A percentile compares a stretch with the other conserved stretches of the same genome.
Conservation (phyloP, 2,888 invertebrate genomes). For the Litoditis marina region DNA sequence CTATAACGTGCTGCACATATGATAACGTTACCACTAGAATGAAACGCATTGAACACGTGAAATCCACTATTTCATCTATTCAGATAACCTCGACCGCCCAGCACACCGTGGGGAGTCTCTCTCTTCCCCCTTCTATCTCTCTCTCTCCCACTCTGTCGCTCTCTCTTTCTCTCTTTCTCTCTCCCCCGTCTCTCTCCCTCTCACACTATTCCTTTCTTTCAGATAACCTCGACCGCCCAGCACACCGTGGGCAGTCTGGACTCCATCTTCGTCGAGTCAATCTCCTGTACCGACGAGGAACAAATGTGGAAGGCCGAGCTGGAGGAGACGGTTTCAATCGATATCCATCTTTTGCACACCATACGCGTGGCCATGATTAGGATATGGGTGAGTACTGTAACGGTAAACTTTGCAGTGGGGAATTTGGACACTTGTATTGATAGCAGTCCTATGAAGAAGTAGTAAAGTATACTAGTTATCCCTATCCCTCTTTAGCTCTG, state of each 20-base stretch:
- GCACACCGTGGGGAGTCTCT: slow-evolving; percentile 26
- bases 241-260: slow-evolving; percentile 28
- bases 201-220: neutral
- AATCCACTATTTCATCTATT: neutral
- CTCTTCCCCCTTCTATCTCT: too few relatives aligned
- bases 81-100: too few relatives aligned
- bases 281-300: slow-evolving; percentile 18
- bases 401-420: neutral
- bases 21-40: too few relatives aligned
- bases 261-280: slow-evolving; percentile 20
- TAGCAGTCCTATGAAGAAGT: neutral
- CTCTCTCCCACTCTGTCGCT: too few relatives aligned
- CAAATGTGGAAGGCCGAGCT: slow-evolving; percentile 28
- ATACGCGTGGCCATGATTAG: slow-evolving; percentile 52
- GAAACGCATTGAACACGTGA: too few relatives aligned
- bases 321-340: too few relatives aligned
- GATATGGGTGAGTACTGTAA: slow-evolving; percentile 42
- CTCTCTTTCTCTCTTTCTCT: too few relatives aligned
- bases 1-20: too few relatives aligned
- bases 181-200: too few relatives aligned
- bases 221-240: too few relatives aligned
- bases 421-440: neutral
- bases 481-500: too few relatives aligned
- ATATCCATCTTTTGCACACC: neutral
- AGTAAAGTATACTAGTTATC: too few relatives aligned